Conservation (phyloP, 2,888 invertebrate genomes). For the Eupithecia subfuscata region DNA sequence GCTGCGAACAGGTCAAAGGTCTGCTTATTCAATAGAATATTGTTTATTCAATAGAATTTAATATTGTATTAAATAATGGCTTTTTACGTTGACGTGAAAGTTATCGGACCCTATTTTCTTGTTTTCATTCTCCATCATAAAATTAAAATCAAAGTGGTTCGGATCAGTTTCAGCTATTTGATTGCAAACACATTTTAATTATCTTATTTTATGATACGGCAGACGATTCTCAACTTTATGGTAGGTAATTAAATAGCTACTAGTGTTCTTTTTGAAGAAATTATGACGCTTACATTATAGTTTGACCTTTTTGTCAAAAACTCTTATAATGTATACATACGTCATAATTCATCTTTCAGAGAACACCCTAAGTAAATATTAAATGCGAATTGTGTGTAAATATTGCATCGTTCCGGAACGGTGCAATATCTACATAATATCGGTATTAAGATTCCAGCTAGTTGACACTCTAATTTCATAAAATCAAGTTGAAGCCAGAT, state of each 20-base stretch:
- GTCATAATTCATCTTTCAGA: too few relatives aligned
- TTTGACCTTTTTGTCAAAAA: too few relatives aligned
- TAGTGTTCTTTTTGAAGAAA: too few relatives aligned
- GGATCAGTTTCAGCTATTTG: neutral
- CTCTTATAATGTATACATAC: too few relatives aligned
- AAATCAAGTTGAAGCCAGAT: too few relatives aligned
- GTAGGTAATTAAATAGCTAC: neutral
- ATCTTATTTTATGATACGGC: neutral
- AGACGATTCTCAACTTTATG: neutral
- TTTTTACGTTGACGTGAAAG: neutral
- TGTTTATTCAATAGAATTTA: neutral
- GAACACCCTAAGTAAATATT: too few relatives aligned
- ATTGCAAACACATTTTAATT: neutral
- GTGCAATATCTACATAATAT: too few relatives aligned
- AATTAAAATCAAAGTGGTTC: neutral
- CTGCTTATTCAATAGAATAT: neutral
- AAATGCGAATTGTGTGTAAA: too few relatives aligned
- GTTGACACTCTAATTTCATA: too few relatives aligned
- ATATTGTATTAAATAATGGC: neutral
- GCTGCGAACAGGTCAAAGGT: neutral
- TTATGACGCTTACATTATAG: too few relatives aligned
- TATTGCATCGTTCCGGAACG: too few relatives aligned
- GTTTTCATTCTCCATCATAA: neutral
- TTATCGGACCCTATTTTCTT: neutral
- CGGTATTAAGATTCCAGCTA: too few relatives aligned